Conservation (phyloP, 2,113 vertebrate species). For the Microcebus murinus region DNA sequence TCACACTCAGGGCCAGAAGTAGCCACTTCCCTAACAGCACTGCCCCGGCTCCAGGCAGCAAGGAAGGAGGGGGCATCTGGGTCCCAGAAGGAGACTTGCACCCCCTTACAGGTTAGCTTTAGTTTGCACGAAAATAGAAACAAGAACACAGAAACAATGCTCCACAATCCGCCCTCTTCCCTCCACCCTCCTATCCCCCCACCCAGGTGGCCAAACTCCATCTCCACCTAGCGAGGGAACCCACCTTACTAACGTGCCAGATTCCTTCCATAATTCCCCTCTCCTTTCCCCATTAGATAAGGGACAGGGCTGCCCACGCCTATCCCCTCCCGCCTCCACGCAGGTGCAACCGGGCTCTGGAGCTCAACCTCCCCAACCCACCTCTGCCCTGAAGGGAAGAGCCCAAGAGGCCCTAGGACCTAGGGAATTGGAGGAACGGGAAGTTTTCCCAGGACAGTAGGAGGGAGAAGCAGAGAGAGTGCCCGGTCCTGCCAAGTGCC, state of each 20-base stretch:
- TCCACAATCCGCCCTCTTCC: neutral
- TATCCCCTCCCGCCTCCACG: neutral
- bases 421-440: neutral
- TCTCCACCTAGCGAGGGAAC: neutral
- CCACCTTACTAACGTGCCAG: neutral
- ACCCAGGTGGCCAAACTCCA: neutral
- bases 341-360: neutral
- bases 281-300: neutral
- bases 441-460: neutral
- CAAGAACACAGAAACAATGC: neutral
- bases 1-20: neutral
- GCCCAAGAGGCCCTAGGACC: neutral
- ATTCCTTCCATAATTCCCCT: neutral
- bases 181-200: neutral
- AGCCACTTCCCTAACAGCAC: neutral
- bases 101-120: neutral
- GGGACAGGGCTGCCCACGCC: neutral
- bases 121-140: neutral
- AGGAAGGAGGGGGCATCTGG: neutral
- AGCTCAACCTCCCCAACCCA: neutral
- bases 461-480: neutral
- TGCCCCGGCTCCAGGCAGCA: neutral
- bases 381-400: neutral
- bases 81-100: neutral
- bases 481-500: neutral